Base-by-base conservation (phyloP, 2,797 vertebrate genomes). In the Hapalemur alaotrensis region DNA sequence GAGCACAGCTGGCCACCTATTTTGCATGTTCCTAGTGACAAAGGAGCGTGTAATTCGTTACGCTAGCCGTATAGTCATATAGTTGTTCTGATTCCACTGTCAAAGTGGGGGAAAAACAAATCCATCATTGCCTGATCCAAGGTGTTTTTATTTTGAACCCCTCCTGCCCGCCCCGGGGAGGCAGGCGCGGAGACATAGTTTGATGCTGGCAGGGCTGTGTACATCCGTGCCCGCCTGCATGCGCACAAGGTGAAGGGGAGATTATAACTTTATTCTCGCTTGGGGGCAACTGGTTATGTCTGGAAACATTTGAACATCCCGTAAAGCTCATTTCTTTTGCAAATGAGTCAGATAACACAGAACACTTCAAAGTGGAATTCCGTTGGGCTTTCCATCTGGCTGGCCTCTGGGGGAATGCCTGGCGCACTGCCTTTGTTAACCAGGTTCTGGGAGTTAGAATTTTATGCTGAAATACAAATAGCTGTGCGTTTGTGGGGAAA, bases 311-410 rank as follows among this genome's bases (percentile, higher is more conserved):
- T 94, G 96, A 98, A 97, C 96, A 96, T 95, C 89, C 87, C 91
- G 96, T 96, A 93, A 97, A 97, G 91, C 96, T 98, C 97, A 97
- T 98, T 98, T 98, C 97, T 97, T 98, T 98, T 97, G 97, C 97
- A 98, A 97, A 98, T 98, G 96, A 97, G 93, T 96, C 97, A 97
- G 96, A 97, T 98, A 97, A 96, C 97, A 97, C 90, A 32, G 93
- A 97, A 76, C 87, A 96, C 97, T 97, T 97, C 97, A 97, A 98
- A 98, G 97, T 95, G 94, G 95, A 97, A 97, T 94, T 97, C 97
- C 89, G 2, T 23, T 94, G 97, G 97, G 97, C 89, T 97, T 97
- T 97, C 96, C 96, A 97, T 98, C 97, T 97, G 97, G 96, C 88
- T 95, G 96, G 95, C 95, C 97, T 97, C 97, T 97, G 79, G 98